Conservation (phyloP, 1,140 invertebrate genomes). For the Drosophila tsacasi region DNA sequence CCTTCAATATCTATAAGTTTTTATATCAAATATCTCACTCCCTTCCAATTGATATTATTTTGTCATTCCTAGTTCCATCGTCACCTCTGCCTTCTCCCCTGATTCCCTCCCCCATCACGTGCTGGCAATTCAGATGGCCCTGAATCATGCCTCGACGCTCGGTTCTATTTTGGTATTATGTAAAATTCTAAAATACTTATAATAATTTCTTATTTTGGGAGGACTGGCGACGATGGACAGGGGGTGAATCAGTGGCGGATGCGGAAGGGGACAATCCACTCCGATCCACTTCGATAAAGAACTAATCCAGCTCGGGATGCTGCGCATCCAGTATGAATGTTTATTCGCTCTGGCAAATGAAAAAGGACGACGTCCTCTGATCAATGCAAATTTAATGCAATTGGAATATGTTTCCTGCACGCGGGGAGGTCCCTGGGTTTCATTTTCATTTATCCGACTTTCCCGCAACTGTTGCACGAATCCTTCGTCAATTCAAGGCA, state of each 20-base stretch:
- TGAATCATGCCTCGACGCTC: slow-evolving; percentile 36
- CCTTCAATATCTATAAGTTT: neutral
- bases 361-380: slow-evolving; percentile 40
- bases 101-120: slow-evolving; percentile 19
- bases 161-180: slow-evolving; percentile 48
- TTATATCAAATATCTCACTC: neutral
- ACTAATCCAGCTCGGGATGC: slow-evolving; percentile 51
- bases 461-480: slow-evolving; percentile 24
- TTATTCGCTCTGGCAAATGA: slow-evolving; percentile 58
- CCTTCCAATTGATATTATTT: neutral
- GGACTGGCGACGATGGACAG: neutral
- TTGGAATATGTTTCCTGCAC: slow-evolving; percentile 38
- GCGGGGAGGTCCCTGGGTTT: slow-evolving; percentile 5
- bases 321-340: slow-evolving; percentile 52
- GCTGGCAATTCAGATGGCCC: slow-evolving; percentile 16
- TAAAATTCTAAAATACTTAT: slow-evolving; percentile 32
- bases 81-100: neutral
- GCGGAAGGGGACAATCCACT: slow-evolving; percentile 44
- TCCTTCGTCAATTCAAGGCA: slow-evolving; percentile 11
- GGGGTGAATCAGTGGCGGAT: neutral
- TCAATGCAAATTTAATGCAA: slow-evolving; percentile 74
- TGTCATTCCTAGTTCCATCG: slow-evolving; percentile 10
- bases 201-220: slow-evolving; percentile 39
- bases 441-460: neutral
- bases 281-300: slow-evolving; percentile 11